Evolutionary conservation across 2,888 invertebrate genomes (phyloP).

Genomic region (Hedya salicella): DNA sequence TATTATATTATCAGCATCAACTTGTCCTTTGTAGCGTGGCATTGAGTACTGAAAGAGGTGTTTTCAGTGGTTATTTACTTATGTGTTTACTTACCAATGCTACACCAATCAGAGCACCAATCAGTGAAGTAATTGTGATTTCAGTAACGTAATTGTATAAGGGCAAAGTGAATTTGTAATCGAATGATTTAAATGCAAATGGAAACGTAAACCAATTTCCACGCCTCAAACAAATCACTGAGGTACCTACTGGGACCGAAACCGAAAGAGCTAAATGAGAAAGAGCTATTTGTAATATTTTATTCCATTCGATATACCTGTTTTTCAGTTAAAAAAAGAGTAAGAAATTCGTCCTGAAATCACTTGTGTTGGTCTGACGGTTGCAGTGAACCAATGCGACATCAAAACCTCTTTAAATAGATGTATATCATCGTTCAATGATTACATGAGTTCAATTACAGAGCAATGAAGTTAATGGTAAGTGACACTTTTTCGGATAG

Average conservation of each 20-base stretch:
- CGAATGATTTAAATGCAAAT: slow-evolving; percentile 39
- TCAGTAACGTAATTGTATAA: slow-evolving; percentile 32
- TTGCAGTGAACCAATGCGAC: no score
- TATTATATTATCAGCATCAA: no score
- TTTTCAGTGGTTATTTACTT: not conserved
- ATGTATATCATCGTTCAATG: no score
- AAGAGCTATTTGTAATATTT: no score
- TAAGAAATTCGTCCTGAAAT: no score
- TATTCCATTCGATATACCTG: no score
- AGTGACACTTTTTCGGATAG: no score
- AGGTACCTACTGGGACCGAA: slow-evolving; percentile 1
- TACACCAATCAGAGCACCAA: slow-evolving; percentile 16
- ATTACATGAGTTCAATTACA: no score
- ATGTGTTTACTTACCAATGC: slow-evolving; percentile 6
- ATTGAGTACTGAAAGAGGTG: not conserved
- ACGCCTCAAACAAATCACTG: slow-evolving; percentile 16
- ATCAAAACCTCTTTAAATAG: no score
- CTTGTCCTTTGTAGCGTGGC: not conserved
- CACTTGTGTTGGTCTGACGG: no score
- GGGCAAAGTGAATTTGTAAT: slow-evolving; percentile 31
- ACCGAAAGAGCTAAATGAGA: not conserved
- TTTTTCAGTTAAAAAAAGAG: no score
- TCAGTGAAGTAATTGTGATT: slow-evolving; percentile 34
- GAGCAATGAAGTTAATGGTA: no score
- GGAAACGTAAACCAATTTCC: slow-evolving; percentile 32